Evolutionary conservation across 2,888 invertebrate genomes (phyloP).

Genomic region (Polyommatus icarus): DNA sequence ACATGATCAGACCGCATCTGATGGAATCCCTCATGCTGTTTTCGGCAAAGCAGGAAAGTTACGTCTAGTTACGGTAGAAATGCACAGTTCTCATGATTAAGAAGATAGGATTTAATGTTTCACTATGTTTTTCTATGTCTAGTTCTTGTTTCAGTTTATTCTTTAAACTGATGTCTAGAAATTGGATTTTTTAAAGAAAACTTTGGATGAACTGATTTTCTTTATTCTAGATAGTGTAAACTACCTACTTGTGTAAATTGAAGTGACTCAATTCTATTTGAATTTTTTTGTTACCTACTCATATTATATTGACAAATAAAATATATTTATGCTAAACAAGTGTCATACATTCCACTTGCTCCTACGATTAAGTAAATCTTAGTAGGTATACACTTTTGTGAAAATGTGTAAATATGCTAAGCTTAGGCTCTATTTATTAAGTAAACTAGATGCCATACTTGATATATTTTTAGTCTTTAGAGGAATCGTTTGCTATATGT

Average conservation of each 20-base stretch:
- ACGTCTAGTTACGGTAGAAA: constrained; percentile 78
- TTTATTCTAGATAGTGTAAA: background rate
- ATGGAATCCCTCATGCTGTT: constrained; percentile 90
- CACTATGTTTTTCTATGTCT: background rate
- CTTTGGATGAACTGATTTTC: background rate
- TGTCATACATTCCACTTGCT: background rate
- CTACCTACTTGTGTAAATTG: background rate
- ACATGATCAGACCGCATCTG: constrained; percentile 86
- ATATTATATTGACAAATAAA: constrained; percentile 39
- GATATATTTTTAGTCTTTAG: constrained; percentile 34
- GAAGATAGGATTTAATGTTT: background rate
- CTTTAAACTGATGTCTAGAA: background rate
- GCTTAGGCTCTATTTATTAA: constrained; percentile 34
- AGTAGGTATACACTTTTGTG: constrained; percentile 8
- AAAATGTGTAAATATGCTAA: constrained; percentile 6
- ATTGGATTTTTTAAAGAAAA: background rate
- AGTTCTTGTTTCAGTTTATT: background rate
- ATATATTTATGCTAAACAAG: constrained; percentile 38
- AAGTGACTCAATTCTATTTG: background rate
- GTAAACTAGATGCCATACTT: constrained; percentile 37
- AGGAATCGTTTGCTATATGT: background rate
- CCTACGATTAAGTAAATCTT: background rate
- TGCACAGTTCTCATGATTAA: background rate
- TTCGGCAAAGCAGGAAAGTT: constrained; percentile 89
- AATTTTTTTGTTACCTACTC: constrained; percentile 3